Evolutionary conservation across 2,888 invertebrate genomes (phyloP).

Genomic region (Drosophila ustulata): DNA sequence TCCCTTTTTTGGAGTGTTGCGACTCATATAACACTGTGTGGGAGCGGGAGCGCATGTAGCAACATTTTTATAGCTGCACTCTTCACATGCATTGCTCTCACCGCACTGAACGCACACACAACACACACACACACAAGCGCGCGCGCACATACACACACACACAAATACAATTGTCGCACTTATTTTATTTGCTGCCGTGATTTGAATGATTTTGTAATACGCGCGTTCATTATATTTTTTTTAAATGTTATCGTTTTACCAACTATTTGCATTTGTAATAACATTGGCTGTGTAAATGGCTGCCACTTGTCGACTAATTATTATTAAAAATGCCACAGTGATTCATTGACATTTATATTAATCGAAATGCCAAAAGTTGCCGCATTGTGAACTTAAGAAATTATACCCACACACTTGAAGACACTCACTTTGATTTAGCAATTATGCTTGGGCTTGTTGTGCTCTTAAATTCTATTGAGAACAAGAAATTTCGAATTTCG

Average conservation of each 20-base stretch:
- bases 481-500: slow-evolving; percentile 60
- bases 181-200: slow-evolving; percentile 79
- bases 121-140: slow-evolving; percentile 33
- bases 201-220: slow-evolving; percentile 80
- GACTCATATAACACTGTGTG: slow-evolving; percentile 84
- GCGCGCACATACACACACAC: slow-evolving; percentile 28
- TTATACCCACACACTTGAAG: slow-evolving; percentile 36
- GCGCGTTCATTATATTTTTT: slow-evolving; percentile 64
- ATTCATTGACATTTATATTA: slow-evolving; percentile 53
- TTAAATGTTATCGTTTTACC: slow-evolving; percentile 39
- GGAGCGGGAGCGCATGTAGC: slow-evolving; percentile 62
- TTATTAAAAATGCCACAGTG: slow-evolving; percentile 35
- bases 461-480: slow-evolving; percentile 40
- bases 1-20: slow-evolving; percentile 85
- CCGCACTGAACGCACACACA: slow-evolving; percentile 53
- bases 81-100: slow-evolving; percentile 72
- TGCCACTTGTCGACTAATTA: slow-evolving; percentile 35
- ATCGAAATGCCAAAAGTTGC: slow-evolving; percentile 58
- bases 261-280: slow-evolving; percentile 29
- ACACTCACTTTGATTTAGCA: slow-evolving; percentile 56
- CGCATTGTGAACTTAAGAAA: slow-evolving; percentile 51
- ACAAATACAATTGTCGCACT: slow-evolving; percentile 71
- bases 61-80: slow-evolving; percentile 76
- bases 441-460: slow-evolving; percentile 31
- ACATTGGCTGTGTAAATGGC: slow-evolving; percentile 23